Base-by-base conservation (phyloP, 53 echinoderm and acorn worm species). In the Zoroaster sp. region DNA sequence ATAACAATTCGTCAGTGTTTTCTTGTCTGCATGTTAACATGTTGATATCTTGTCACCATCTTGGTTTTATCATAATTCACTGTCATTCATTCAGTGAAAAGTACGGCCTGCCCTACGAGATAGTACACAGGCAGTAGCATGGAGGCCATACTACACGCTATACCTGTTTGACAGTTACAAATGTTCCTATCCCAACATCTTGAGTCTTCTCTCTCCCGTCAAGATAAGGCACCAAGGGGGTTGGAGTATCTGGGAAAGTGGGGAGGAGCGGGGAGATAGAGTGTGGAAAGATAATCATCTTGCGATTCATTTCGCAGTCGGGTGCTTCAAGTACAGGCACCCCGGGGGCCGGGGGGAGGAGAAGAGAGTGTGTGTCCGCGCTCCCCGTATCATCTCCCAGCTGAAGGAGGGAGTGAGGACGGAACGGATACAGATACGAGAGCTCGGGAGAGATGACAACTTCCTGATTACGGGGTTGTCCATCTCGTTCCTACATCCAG, bases 261-360 rank as follows among this genome's bases (percentile, higher is more conserved):
- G 79, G 79, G 79, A 79, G 79, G 79, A 79, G 79, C 40, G 40
- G n/a, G 65, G 21, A 78, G 78, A 78, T 78, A 37, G 78, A 79
- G 79, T 39, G 65, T 18, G 9, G 63, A 35, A 66, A 28, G 81
- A 81, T 81, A 67, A 67, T 67, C 67, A 67, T 67, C 78, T 78
- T 6, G 68, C 81, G 55, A 66, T 81, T 81, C 81, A 81, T 68
- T 81, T 81, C 13, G 81, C 81, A 39, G 81, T 35, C 81, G 74
- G 20, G 74, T 23, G 20, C 35, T 18, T 40, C 39, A 38, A 79
- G 79, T 79, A 67, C 81, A 66, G 28, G 38, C 15, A 42, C 81
- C 81, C 81, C 32, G 67, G 66, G 81, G 81, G 40, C 28, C 18
- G 43, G 68, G 39, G 39, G 4, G 2, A 41, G 43, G 42, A 41